These are phyloP conservation scores for Eurypyga helias DNA, from an alignment of 2,113 vertebrate species.

Conservation along the genomic window DNA sequence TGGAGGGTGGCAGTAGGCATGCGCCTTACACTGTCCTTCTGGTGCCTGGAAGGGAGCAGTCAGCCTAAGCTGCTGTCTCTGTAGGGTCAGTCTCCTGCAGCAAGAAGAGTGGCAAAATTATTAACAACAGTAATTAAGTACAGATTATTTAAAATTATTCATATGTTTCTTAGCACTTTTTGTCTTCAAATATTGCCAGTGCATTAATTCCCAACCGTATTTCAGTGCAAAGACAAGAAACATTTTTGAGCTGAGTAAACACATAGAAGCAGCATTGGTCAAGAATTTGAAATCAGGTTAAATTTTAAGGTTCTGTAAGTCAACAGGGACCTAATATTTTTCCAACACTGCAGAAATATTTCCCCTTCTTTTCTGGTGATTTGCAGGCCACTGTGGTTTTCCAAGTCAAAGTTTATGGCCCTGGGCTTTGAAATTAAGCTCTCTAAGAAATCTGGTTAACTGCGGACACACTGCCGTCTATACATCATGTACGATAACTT, in stretches of 20 bases:
- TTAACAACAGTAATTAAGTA: not conserved
- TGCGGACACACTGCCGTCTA: not conserved
- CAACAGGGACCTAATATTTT: not conserved
- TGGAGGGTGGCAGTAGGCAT: not conserved
- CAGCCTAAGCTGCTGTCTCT: fast-evolving
- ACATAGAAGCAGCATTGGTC: fast-evolving
- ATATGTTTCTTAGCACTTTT: not conserved
- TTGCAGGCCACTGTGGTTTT: not conserved
- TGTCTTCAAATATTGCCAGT: not conserved
- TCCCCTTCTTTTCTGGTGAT: not conserved
- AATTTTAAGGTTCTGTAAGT: not conserved
- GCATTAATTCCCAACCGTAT: not conserved
- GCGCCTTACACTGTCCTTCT: fast-evolving
- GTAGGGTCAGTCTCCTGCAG: not conserved
- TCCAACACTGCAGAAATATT: not conserved
- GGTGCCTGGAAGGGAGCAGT: not conserved
- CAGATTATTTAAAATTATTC: not conserved
- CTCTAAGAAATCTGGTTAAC: not conserved
- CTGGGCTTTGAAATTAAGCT: not conserved
- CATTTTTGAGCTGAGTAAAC: not conserved
- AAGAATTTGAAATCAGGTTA: not conserved
- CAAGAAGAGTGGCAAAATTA: not conserved
- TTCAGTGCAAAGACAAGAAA: not conserved
- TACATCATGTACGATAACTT: not conserved
- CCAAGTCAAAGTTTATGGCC: not conserved